phyloP scores from a whole-genome alignment of 2,113 vertebrate species.

The Willisornis vidua region DNA sequence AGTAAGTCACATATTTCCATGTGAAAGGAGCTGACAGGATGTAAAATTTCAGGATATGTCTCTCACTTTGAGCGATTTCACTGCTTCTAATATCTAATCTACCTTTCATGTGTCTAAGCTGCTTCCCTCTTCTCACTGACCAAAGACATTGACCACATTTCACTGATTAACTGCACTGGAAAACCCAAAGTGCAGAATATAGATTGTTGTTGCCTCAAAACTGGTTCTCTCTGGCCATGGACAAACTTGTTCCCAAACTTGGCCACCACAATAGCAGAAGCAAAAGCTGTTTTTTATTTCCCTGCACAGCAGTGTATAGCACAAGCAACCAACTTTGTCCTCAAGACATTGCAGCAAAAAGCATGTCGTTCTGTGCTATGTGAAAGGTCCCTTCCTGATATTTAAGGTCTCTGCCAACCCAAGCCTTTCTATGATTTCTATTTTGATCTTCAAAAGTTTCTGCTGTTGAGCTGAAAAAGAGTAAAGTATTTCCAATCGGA shows the following conservation, averaged over 20 bases:
- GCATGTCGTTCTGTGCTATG: accelerated
- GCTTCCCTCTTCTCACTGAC: neutral
- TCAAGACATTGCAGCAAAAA: neutral
- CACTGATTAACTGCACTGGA: neutral
- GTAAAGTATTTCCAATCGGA: neutral
- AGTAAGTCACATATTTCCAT: neutral
- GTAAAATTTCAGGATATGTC: neutral
- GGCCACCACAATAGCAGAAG: neutral
- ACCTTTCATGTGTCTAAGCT: neutral
- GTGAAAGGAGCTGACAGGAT: neutral
- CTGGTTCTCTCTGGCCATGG: neutral
- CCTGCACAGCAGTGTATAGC: neutral
- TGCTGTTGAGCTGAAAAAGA: neutral
- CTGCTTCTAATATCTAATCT: neutral
- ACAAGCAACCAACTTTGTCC: neutral
- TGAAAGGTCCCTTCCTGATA: neutral
- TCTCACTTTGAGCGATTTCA: neutral
- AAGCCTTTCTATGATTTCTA: neutral
- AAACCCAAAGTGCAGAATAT: neutral
- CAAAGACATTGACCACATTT: neutral
- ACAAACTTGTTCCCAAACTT: neutral
- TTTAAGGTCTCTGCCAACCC: neutral
- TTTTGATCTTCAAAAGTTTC: neutral
- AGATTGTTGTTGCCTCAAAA: neutral
- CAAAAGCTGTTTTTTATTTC: neutral